Evolutionary conservation across 2,113 vertebrate genomes (phyloP), one percentile per base, ranked within the genome.

Genomic region (Perca schrenkii): DNA sequence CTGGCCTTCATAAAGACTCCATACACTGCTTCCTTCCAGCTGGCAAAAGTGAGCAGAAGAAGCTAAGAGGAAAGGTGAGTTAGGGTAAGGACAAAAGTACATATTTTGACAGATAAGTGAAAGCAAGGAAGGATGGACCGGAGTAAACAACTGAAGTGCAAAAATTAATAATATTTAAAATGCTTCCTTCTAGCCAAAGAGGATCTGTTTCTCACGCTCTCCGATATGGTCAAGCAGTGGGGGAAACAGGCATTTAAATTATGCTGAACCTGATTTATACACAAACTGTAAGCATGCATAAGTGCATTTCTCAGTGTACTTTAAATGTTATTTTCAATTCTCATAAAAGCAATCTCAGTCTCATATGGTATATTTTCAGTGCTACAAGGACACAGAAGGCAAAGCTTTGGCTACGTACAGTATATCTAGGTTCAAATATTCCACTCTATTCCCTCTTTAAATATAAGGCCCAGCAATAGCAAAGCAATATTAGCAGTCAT

Each of bases 1-100:
- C 85, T 78, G 75, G 66, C 72, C 89, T 89, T 90, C 82, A 88
- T 94, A 91, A 94, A 94, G 88, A 91, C 88, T 91, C 92, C 85
- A 93, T 52, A 75, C 58, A 46, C 25, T 53, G 68, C 49, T 90
- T 87, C 84, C 68, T 83, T 72, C 70, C 60, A 86, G 77, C 74
- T 84, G 77, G 78, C 79, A 81, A 82, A 86, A 74, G 77, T 16
- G 28, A 86, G 81, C 67, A 74, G 63, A 72, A 63, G 40, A 69
- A 83, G 78, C 70, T 66, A 73, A 70, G 63, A 74, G 83, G 66
- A 63, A 85, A 86, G 63, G 36, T 36, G 61, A 84, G 79, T 62
- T 66, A 14, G 79, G 86, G 79, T 68, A 31, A 86, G 76, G 43
- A 82, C 69, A 79, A 70, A 81, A 75, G 73, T 63, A 74, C 65